phyloP scores from a whole-genome alignment of 2,888 invertebrate genomes.

The Sarcophaga carnaria region DNA sequence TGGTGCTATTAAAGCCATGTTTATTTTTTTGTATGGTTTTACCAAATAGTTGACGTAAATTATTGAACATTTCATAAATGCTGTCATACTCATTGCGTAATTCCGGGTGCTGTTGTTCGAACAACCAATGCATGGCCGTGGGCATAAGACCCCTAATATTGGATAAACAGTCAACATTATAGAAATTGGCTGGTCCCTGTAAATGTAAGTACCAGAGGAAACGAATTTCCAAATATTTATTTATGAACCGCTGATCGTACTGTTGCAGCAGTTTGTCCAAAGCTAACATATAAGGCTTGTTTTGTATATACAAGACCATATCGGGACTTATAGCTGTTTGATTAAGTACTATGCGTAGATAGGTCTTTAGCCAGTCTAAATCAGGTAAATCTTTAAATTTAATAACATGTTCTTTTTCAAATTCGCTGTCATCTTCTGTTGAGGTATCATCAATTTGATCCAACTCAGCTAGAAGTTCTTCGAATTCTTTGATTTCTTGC shows the following conservation, averaged over 20 bases:
- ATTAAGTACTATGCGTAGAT: conserved; percentile 63
- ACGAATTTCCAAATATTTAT: conserved; percentile 70
- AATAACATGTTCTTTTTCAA: conserved; percentile 30
- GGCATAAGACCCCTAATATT: conserved; percentile 66
- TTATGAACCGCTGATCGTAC: conserved; percentile 65
- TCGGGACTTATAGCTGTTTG: conserved; percentile 34
- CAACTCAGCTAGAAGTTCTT: conserved; percentile 52
- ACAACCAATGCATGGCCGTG: conserved; percentile 71
- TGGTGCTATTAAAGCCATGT: conserved; percentile 58
- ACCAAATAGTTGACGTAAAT: conserved; percentile 65
- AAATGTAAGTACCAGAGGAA: conserved; percentile 67
- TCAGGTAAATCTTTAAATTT: conserved; percentile 49
- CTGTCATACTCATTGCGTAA: conserved; percentile 43
- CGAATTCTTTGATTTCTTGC: conserved; percentile 64
- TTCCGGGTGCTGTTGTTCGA: conserved; percentile 58
- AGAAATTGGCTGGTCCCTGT: conserved; percentile 62
- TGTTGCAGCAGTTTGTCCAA: conserved; percentile 58
- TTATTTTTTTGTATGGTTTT: conserved; percentile 58
- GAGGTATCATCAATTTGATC: conserved; percentile 58
- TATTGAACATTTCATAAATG: conserved; percentile 60
- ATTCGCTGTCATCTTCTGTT: conserved; percentile 38
- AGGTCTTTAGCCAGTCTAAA: conserved; percentile 67
- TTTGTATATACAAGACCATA: conserved; percentile 66
- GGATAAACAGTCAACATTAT: conserved; percentile 57
- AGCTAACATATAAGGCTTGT: conserved; percentile 66